Evolutionary conservation across 2,113 vertebrate genomes (phyloP).

Genomic region (Microtus montanus): DNA sequence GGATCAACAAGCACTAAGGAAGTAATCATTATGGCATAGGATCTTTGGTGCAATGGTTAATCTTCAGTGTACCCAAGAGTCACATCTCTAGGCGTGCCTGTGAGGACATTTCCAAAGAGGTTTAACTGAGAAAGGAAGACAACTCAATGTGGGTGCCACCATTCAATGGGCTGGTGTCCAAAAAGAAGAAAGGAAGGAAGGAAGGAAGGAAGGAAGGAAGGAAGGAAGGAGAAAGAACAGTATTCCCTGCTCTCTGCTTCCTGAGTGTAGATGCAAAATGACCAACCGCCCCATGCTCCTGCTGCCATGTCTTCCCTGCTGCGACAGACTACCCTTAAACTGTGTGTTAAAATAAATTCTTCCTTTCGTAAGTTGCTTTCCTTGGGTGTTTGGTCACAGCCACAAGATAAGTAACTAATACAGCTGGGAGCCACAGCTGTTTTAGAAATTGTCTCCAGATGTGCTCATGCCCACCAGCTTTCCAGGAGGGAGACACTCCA

Average conservation of each 20-base stretch:
- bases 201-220: no score
- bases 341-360: background rate
- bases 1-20: background rate
- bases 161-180: background rate
- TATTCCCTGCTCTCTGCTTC: background rate
- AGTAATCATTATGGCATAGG: background rate
- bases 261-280: background rate
- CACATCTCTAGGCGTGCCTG: background rate
- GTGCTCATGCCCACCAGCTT: background rate
- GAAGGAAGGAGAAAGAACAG: background rate
- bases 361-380: background rate
- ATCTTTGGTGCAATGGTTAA: background rate
- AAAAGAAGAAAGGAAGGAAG: background rate
- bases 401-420: background rate
- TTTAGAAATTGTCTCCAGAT: background rate
- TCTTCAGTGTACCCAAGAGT: background rate
- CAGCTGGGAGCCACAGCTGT: background rate
- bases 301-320: background rate
- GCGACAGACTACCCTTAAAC: background rate
- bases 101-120: background rate
- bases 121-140: background rate
- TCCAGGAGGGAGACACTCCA: fast-evolving
- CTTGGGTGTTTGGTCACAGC: background rate
- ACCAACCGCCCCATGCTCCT: background rate
- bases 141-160: background rate